Evolutionary conservation across 2,888 invertebrate species (phyloP).

Genomic region (Leucozona laternaria): DNA sequence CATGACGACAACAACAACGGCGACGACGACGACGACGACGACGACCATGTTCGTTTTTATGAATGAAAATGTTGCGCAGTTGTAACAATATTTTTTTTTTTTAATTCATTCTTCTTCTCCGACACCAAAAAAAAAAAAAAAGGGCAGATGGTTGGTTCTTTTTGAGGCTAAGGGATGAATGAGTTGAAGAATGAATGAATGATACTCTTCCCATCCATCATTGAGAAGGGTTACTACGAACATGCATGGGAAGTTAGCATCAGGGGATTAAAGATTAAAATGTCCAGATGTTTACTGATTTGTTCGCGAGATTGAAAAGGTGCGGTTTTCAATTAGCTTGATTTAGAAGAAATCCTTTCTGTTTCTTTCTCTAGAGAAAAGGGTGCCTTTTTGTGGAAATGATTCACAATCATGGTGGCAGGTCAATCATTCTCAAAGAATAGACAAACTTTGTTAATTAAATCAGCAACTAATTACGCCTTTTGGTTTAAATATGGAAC

Average conservation of each 20-base stretch:
- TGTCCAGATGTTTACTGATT: conserved; percentile 61
- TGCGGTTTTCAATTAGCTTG: conserved; percentile 51
- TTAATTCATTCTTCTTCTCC: conserved; percentile 7
- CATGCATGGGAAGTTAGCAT: neutral
- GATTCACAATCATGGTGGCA: neutral
- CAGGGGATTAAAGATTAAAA: conserved; percentile 48
- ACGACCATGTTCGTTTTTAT: conserved; percentile 33
- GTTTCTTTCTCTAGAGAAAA: neutral
- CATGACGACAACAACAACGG: neutral
- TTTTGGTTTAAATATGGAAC: too few species aligned
- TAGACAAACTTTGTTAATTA: neutral
- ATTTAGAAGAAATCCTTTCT: neutral
- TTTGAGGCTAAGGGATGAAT: conserved; percentile 43
- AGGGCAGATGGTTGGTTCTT: conserved; percentile 48
- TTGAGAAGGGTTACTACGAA: conserved; percentile 53
- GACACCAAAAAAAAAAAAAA: too few species aligned
- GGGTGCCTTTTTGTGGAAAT: conserved; percentile 23
- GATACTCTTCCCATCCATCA: conserved; percentile 24
- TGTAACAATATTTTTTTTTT: conserved; percentile 55
- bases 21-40: neutral
- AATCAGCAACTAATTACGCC: neutral
- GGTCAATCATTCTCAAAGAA: neutral
- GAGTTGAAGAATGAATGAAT: conserved; percentile 46
- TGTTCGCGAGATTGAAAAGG: conserved; percentile 39
- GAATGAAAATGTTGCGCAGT: conserved; percentile 73